Base-by-base conservation (phyloP, 2,797 vertebrate genomes). In the Odontamblyopus lacepedii region DNA sequence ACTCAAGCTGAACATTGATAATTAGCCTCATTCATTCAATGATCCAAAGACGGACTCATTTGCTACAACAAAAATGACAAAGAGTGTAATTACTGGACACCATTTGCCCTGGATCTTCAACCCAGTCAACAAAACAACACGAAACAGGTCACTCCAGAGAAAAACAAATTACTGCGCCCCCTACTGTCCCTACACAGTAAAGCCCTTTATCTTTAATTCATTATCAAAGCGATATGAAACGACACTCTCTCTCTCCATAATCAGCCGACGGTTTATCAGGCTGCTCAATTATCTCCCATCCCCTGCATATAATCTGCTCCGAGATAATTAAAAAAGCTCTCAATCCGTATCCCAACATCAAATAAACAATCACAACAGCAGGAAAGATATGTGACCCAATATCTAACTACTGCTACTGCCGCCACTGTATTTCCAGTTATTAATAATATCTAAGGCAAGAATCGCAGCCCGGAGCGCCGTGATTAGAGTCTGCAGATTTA, bases 381-480 rank as follows among this genome's bases (percentile, higher is more conserved):
- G 35, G 62, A 73, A 80, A 80, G 81, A 82, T 78, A 67, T 62
- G 68, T 70, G 69, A 81, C 73, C 71, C 32, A 18, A 71, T 79
- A 63, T 56, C 76, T 57, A 64, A 74, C 50, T 32, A 32, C 26
- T 35, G 50, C 74, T 59, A 59, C 56, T 30, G 59, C 75, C 61
- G 32, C 61, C 30, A 38, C 61, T 74, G 51, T 78, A 71, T 77
- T 48, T 62, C 44, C 75, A 7, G 62, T 78, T 85, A 82, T 81
- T 83, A 82, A 82, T 83, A 84, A 82, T 83, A 84, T 84, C 83
- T 75, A 77, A 81, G 66, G 65, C 70, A 68, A 76, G 75, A 76
- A 79, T 80, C 81, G 18, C 66, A 78, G 80, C 82, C 77, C 23
- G 12, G 55, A 82, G 81, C 80, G 50, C 77, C 74, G 12, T 75